Evolutionary conservation across 2,888 invertebrate species (phyloP), one percentile per base, ranked within the genome.

Genomic region (Andrena fulva): DNA sequence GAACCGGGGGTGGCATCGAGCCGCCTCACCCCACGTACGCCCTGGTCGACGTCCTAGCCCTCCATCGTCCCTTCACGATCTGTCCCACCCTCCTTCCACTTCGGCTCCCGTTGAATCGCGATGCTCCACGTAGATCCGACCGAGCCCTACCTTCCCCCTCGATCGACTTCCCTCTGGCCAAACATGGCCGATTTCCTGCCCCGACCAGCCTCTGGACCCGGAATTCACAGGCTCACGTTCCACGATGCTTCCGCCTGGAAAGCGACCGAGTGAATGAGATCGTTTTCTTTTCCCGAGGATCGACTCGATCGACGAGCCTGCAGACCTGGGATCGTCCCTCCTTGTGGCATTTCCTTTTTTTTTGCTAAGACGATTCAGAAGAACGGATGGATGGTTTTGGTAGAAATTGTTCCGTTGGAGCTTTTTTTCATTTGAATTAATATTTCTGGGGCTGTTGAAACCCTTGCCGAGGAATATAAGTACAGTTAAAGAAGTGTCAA

Each of bases 161-260:
- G 81, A 81, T 85, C 85, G 67, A 20, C 56, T 60, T 50, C 69
- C 52, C 62, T 64, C 54, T 42, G 67, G 56, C 20, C 76, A 75
- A 87, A 84, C 60, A 85, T 87, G 89, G 89, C 85, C 78, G 87
- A 78, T 80, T 63, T 54, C 6, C 27, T 62, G 48, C 29, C 10
- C 33, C 48, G 52, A 70, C 54, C 68, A 67, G 77, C 27, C 77
- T 63, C 63, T 33, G 63, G 24, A 56, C 42, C 52, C 1, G 31
- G 7, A 42, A 50, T 33, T 54, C 78, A 20, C 29, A 16, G n/a
- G 35, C 48, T 20, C 31, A 31, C 64, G 20, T 50, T 12, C 60
- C 68, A 12, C 64, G 54, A 54, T 27, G 24, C 12, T 29, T 69
- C 56, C 50, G 10, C 31, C 42, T 72, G 68, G n/a, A 63, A 59